Evolutionary conservation across 1,140 invertebrate species (phyloP).

Genomic region (Leptinotarsa texana): DNA sequence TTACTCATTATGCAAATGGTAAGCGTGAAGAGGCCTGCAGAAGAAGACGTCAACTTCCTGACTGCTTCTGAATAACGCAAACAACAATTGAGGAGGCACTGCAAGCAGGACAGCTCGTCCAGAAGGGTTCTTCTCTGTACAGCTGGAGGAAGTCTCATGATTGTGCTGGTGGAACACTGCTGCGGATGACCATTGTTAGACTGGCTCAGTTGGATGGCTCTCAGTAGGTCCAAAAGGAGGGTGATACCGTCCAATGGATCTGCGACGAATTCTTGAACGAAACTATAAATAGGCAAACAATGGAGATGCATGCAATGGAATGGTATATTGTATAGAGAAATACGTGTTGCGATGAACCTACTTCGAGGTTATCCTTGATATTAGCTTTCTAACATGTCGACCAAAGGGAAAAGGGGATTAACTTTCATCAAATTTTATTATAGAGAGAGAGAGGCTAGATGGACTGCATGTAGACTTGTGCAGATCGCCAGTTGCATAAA

Average conservation of each 20-base stretch:
- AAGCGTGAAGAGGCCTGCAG: slow-evolving; percentile 82
- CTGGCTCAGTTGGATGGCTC: slow-evolving; percentile 80
- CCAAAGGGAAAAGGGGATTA: too few species aligned
- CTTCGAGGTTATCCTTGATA: too few species aligned
- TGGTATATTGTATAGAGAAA: too few species aligned
- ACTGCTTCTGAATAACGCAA: slow-evolving; percentile 75
- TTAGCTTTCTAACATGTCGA: too few species aligned
- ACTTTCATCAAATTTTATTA: too few species aligned
- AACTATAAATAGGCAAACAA: slow-evolving; percentile 63
- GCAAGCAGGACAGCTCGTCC: slow-evolving; percentile 87
- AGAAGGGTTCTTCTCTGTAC: slow-evolving; percentile 72
- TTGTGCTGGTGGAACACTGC: slow-evolving; percentile 51
- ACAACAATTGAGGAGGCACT: slow-evolving; percentile 81
- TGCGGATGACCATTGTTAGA: slow-evolving; percentile 50
- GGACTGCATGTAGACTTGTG: too few species aligned
- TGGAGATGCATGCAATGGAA: neutral
- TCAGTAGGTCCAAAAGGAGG: slow-evolving; percentile 77
- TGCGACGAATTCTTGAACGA: slow-evolving; percentile 86
- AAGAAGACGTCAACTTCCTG: slow-evolving; percentile 72
- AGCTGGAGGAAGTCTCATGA: slow-evolving; percentile 61
- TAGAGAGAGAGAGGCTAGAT: too few species aligned
- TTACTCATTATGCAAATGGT: slow-evolving; percentile 87
- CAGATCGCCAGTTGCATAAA: too few species aligned
- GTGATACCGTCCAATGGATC: slow-evolving; percentile 82
- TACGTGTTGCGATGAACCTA: too few species aligned